Conservation (phyloP, 2,113 vertebrate genomes). For the Lycocorax pyrrhopterus region DNA sequence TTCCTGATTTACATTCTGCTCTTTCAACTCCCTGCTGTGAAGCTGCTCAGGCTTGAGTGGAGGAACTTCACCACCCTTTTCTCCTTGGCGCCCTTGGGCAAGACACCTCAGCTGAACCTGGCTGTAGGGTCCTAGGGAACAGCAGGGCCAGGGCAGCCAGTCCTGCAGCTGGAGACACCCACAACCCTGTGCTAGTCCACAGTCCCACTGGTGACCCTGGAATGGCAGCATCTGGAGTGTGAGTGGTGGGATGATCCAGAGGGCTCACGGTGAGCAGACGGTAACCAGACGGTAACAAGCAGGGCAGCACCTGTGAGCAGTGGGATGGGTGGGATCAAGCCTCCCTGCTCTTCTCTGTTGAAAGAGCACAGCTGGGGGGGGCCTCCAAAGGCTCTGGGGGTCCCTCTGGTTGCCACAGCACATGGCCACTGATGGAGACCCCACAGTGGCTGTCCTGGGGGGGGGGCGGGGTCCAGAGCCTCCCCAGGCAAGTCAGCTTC, state of each 20-base stretch:
- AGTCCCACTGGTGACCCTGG: fast-evolving
- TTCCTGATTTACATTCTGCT: slow-evolving; percentile 44
- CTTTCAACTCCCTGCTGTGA: slow-evolving; percentile 43
- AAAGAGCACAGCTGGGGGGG: neutral
- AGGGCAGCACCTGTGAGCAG: fast-evolving
- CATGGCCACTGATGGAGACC: neutral
- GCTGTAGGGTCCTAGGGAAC: neutral
- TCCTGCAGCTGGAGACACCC: neutral
- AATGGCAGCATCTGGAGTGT: fast-evolving
- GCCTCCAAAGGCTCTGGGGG: neutral
- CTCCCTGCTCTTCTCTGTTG: neutral
- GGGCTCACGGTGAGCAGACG: fast-evolving
- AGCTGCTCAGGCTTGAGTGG: slow-evolving; percentile 10
- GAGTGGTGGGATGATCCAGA: neutral
- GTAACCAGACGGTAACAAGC: fast-evolving
- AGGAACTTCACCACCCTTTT: neutral
- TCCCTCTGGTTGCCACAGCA: neutral
- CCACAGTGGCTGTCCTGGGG: neutral
- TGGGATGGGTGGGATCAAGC: neutral
- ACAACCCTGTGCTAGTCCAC: fast-evolving
- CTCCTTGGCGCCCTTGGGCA: slow-evolving; percentile 7
- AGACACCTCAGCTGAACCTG: slow-evolving; percentile 20
- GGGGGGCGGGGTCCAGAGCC: too few relatives aligned
- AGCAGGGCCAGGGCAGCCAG: neutral
- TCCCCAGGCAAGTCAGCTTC: fast-evolving